These are phyloP conservation scores for Isaurus tuberculatus DNA, from an alignment of 92 coral and sea anemone species.

Conservation along the genomic window DNA sequence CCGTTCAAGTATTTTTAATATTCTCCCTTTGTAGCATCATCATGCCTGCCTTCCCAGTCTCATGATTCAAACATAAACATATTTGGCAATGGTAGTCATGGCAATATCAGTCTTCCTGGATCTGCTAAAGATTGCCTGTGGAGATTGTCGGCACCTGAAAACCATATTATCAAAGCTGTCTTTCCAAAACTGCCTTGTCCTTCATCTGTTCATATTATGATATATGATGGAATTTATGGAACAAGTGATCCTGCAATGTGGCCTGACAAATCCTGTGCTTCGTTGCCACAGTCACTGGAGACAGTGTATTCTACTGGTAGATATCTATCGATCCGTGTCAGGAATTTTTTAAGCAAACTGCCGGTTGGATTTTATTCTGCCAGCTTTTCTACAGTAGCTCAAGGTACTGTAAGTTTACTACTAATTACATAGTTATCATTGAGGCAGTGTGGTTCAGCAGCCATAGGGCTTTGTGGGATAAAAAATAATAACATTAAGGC, in stretches of 20 bases:
- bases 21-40: neutral
- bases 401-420: constrained; percentile 1
- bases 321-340: constrained; percentile 19
- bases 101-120: constrained; percentile 15
- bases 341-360: neutral
- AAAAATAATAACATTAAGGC: too few species aligned
- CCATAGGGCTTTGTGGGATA: too few species aligned
- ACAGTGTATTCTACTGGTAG: constrained; percentile 20
- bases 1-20: neutral
- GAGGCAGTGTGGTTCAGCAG: too few species aligned
- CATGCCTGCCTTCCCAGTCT: constrained; percentile 3
- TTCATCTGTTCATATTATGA: neutral
- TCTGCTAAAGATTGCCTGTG: constrained; percentile 15
- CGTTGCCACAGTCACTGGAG: neutral
- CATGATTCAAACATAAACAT: constrained; percentile 18
- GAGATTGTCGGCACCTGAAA: constrained; percentile 24
- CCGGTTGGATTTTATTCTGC: neutral
- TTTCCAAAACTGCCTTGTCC: neutral
- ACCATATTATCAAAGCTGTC: constrained; percentile 26
- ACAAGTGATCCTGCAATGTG: neutral
- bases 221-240: constrained; percentile 32
- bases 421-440: too few species aligned
- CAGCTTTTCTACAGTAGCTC: neutral
- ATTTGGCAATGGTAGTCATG: constrained; percentile 11
- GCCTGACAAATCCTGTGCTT: neutral